phyloP scores from a whole-genome alignment of 35 echinoderm and acorn worm species.

The Chiridota heheva region DNA sequence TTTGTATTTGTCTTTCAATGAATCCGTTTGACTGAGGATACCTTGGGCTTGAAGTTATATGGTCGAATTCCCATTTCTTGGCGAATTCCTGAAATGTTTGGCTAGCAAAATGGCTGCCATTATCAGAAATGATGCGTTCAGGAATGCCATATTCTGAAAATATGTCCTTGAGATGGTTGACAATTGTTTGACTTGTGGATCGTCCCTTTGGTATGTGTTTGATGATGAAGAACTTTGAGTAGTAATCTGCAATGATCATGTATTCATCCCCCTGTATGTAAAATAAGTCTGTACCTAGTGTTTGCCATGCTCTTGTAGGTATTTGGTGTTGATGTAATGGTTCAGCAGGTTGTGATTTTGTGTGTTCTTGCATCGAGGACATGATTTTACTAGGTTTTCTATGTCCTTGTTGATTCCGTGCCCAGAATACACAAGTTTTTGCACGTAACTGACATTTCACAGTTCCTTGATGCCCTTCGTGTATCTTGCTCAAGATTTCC shows the following conservation, averaged over 20 bases:
- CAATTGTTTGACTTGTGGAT: constrained; percentile 26
- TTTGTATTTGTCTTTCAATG: constrained; percentile 43
- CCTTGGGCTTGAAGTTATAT: constrained; percentile 32
- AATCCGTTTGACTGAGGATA: constrained; percentile 51
- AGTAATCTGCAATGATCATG: constrained; percentile 36
- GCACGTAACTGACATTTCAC: constrained; percentile 46
- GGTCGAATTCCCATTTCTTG: constrained; percentile 35
- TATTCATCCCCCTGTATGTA: constrained; percentile 22
- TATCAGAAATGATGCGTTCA: constrained; percentile 21
- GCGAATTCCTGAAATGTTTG: constrained; percentile 32
- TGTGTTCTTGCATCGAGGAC: background rate
- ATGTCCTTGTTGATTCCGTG: constrained; percentile 35
- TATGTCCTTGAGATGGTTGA: constrained; percentile 21
- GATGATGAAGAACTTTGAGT: constrained; percentile 47
- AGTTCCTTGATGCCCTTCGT: constrained; percentile 57
- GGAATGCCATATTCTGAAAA: constrained; percentile 54
- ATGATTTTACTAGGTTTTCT: constrained; percentile 2
- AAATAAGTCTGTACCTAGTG: constrained; percentile 52
- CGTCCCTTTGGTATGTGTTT: constrained; percentile 22
- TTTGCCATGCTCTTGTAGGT: constrained; percentile 48
- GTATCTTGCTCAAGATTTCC: constrained; percentile 35
- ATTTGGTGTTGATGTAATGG: constrained; percentile 28
- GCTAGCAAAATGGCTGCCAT: constrained; percentile 15
- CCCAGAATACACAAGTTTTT: constrained; percentile 42
- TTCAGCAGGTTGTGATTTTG: background rate